Conservation (phyloP, 2,113 vertebrate genomes). For the Sapajus apella region DNA sequence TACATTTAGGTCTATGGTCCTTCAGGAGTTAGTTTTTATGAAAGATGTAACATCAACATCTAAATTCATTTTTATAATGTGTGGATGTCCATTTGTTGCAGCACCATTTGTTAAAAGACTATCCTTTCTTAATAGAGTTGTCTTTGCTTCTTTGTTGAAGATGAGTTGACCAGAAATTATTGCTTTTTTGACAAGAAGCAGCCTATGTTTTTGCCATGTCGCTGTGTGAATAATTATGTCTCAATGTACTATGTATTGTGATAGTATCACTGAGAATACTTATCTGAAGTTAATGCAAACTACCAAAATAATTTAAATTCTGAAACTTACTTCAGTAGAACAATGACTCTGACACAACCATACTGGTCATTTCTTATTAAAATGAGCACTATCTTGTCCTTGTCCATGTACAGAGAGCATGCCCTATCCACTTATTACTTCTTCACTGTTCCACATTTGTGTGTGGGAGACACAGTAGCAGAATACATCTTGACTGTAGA, state of each 20-base stretch:
- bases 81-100: not conserved
- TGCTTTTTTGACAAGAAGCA: not conserved
- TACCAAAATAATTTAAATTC: not conserved
- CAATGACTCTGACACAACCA: not conserved
- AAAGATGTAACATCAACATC: not conserved
- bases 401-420: not conserved
- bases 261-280: not conserved
- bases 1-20: not conserved
- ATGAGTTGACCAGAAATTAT: not conserved
- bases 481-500: not conserved
- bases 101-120: not conserved
- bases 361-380: not conserved
- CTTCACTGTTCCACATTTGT: not conserved
- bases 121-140: not conserved
- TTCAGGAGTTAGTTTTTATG: not conserved
- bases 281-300: not conserved
- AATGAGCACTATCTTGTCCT: not conserved
- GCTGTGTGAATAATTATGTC: not conserved
- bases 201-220: not conserved
- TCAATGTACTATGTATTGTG: not conserved
- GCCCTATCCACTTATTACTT: not conserved
- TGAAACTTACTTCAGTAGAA: not conserved
- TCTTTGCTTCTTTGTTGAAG: not conserved
- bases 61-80: not conserved
- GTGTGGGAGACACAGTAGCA: not conserved